Conservation (phyloP, 2,888 invertebrate species). For the Nomada fucata region DNA sequence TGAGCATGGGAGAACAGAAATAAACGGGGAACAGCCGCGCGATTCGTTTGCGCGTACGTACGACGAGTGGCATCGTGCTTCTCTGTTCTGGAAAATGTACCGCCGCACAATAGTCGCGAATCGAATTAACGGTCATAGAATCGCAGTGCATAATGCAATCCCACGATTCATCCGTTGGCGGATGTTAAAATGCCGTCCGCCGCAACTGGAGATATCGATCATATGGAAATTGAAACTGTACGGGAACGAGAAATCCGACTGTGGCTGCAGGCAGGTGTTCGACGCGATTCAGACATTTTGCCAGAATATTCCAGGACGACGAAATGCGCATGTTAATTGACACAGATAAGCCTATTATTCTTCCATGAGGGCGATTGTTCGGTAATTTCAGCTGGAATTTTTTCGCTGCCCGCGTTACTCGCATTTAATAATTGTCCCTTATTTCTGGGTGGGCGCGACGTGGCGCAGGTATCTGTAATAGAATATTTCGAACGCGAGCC, state of each 20-base stretch:
- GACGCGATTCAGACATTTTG: neutral
- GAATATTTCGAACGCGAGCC: too few species aligned
- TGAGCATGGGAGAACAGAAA: constrained; percentile 1
- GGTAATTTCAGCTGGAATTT: too few species aligned
- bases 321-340: constrained; percentile 13
- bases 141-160: constrained; percentile 10
- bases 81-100: neutral
- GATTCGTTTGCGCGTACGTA: neutral
- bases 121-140: constrained; percentile 32
- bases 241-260: neutral
- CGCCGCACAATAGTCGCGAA: constrained; percentile 7
- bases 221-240: constrained; percentile 4
- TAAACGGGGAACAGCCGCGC: neutral
- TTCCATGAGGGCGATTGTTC: too few species aligned
- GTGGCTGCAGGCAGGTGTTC: neutral
- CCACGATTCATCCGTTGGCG: neutral
- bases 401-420: too few species aligned
- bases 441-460: too few species aligned
- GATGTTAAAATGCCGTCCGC: constrained; percentile 12
- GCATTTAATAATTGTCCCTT: too few species aligned
- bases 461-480: too few species aligned
- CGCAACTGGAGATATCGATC: neutral
- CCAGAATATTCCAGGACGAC: neutral
- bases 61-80: constrained; percentile 1
- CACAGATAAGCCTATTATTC: too few species aligned